Evolutionary conservation across 2,113 vertebrate genomes (phyloP).

Genomic region (Sturnira hondurensis): DNA sequence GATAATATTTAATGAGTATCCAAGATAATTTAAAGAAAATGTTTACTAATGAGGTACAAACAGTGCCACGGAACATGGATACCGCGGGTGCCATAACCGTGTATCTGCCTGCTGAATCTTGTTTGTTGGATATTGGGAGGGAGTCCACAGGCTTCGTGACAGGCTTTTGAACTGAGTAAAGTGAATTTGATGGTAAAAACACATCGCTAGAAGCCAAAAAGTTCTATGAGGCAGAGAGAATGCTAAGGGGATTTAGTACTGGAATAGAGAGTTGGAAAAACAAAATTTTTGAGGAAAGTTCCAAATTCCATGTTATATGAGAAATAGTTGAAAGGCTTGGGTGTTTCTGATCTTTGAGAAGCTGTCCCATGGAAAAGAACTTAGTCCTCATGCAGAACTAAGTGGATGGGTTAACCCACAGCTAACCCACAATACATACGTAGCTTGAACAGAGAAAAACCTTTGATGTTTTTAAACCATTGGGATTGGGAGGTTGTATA

Average conservation of each 20-base stretch:
- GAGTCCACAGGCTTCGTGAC: background rate
- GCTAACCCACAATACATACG: fast-evolving
- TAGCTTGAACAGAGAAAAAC: background rate
- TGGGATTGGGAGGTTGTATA: background rate
- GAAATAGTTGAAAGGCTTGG: background rate
- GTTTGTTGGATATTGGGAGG: constrained; percentile 49
- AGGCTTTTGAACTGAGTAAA: background rate
- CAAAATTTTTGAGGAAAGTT: background rate
- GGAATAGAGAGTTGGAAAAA: background rate
- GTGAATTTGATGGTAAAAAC: constrained; percentile 28
- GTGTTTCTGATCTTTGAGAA: background rate
- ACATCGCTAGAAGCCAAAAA: constrained; percentile 10
- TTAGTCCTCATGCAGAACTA: background rate
- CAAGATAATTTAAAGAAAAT: constrained; percentile 90
- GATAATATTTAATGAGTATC: constrained; percentile 99
- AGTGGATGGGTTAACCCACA: too few relatives aligned
- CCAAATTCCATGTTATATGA: background rate
- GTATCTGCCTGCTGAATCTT: constrained; percentile 82
- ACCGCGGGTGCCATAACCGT: constrained; percentile 82
- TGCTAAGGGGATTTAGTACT: constrained; percentile 21
- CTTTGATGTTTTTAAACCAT: background rate
- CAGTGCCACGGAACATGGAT: constrained; percentile 83
- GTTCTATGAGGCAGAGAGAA: constrained; percentile 41
- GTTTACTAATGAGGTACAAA: constrained; percentile 90
- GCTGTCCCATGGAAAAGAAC: background rate